Conservation (phyloP, 2,797 vertebrate species). For the Crypturellus tataupa region DNA sequence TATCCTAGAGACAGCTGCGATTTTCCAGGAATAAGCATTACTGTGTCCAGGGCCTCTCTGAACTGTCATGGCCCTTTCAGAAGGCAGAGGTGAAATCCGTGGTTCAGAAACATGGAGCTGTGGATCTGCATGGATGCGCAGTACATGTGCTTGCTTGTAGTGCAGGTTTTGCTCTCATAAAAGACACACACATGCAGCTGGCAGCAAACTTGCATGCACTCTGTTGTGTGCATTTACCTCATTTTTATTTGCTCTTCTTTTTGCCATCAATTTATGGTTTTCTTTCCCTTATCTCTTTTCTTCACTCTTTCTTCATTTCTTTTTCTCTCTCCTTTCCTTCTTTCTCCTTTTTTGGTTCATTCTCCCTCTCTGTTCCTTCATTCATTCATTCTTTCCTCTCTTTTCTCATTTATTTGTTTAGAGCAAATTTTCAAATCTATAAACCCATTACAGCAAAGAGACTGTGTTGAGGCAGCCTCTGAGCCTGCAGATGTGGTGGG, state of each 20-base stretch:
- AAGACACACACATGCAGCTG: not conserved
- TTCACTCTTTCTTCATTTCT: not conserved
- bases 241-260: not conserved
- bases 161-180: not conserved
- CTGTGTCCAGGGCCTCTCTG: not conserved
- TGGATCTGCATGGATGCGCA: not conserved
- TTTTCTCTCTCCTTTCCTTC: not conserved
- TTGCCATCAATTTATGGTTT: not conserved
- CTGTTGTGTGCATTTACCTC: not conserved
- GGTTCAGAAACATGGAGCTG: not conserved
- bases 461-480: conserved; percentile 6
- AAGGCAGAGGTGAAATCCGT: not conserved
- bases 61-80: not conserved
- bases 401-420: conserved; percentile 67
- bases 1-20: not conserved
- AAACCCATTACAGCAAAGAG: conserved; percentile 57
- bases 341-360: not conserved
- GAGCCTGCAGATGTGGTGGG: conserved; percentile 48
- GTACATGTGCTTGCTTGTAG: not conserved
- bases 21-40: not conserved
- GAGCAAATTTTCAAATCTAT: conserved; percentile 71
- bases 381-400: not conserved
- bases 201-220: not conserved
- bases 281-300: not conserved
- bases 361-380: not conserved